phyloP scores from a whole-genome alignment of 1,140 invertebrate species.

The Micrasema longulum region DNA sequence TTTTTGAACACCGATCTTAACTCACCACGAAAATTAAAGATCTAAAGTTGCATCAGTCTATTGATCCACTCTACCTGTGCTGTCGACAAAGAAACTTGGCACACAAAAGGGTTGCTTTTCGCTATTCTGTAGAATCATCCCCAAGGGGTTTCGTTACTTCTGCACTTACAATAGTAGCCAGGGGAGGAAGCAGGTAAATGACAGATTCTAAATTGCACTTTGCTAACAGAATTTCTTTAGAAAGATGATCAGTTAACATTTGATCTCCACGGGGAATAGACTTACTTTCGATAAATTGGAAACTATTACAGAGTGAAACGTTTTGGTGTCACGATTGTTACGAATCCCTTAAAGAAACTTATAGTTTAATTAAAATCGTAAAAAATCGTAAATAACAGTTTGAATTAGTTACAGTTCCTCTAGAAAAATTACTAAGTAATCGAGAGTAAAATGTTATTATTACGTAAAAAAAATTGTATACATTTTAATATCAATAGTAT shows the following conservation, averaged over 20 bases:
- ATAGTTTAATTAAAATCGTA: no score
- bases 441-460: no score
- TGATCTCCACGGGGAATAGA: constrained; percentile 8
- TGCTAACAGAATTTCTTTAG: constrained; percentile 1
- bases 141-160: constrained; percentile 13
- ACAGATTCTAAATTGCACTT: constrained; percentile 39
- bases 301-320: no score
- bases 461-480: no score
- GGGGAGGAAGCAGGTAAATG: constrained; percentile 25
- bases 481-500: no score
- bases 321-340: no score
- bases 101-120: constrained; percentile 17
- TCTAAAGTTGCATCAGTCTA: constrained; percentile 38
- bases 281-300: neutral
- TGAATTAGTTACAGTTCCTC: no score
- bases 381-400: no score
- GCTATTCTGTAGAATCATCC: neutral
- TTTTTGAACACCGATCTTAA: constrained; percentile 7
- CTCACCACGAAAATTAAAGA: constrained; percentile 25
- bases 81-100: constrained; percentile 35
- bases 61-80: constrained; percentile 32
- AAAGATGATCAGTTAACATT: constrained; percentile 36
- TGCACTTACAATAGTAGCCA: neutral
- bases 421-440: no score
- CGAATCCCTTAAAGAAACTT: no score